Percentiles rank a stretch among this genome's conserved stretches.
Conservation (phyloP, 2,797 vertebrate genomes). For the Hyperoplus immaculatus region DNA sequence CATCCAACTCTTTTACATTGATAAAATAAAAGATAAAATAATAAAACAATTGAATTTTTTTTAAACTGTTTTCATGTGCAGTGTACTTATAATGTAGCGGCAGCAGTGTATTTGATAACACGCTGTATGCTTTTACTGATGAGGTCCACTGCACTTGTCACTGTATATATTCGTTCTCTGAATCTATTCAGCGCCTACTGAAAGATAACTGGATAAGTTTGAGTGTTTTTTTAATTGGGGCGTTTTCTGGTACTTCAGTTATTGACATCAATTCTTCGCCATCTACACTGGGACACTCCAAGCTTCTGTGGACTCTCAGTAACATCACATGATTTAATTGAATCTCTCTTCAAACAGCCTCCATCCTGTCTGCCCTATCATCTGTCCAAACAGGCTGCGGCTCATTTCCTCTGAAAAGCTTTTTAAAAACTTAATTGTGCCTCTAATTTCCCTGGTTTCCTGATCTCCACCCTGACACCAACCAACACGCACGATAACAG, state of each 20-base stretch:
- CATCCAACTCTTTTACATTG: neutral
- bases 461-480: slow-evolving; percentile 62
- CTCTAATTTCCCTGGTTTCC: slow-evolving; percentile 76
- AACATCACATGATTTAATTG: slow-evolving; percentile 63
- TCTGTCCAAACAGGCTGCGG: slow-evolving; percentile 58
- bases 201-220: neutral
- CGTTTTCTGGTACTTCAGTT: slow-evolving; percentile 2
- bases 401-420: slow-evolving; percentile 84
- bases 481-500: neutral
- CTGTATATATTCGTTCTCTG: neutral
- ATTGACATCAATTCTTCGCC: neutral
- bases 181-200: neutral
- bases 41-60: neutral
- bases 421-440: slow-evolving; percentile 77
- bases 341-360: slow-evolving; percentile 66
- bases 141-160: neutral
- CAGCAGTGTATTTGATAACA: too few species aligned
- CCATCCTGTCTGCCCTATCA: slow-evolving; percentile 59
- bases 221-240: neutral
- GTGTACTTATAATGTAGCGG: neutral
- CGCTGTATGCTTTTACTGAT: neutral
- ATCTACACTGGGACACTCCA: slow-evolving; percentile 5
- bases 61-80: neutral
- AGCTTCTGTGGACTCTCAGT: slow-evolving; percentile 32
- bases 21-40: neutral